phyloP scores from a whole-genome alignment of 2,888 invertebrate genomes.

The Macaria liturata region DNA sequence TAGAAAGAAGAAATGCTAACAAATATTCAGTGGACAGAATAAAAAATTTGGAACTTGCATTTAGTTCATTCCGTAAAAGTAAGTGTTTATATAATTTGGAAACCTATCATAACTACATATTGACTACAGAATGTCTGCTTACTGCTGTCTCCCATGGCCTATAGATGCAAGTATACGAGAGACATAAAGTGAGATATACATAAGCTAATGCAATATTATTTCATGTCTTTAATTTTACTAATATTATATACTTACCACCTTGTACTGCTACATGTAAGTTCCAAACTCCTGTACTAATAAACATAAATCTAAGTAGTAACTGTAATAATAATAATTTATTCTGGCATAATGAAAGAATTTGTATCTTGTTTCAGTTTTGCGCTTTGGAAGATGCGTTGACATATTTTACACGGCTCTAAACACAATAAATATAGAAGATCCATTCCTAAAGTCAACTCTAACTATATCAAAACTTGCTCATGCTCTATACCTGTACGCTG shows the following conservation, averaged over 20 bases:
- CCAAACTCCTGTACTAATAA: too few relatives aligned
- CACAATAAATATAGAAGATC: constrained; percentile 88
- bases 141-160: too few relatives aligned
- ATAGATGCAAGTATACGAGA: too few relatives aligned
- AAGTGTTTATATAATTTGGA: constrained; percentile 40
- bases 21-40: constrained; percentile 88
- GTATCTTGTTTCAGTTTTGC: constrained; percentile 89
- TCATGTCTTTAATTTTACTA: too few relatives aligned
- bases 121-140: too few relatives aligned
- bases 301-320: too few relatives aligned
- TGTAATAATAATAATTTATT: too few relatives aligned
- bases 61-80: constrained; percentile 95
- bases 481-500: constrained; percentile 91
- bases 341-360: constrained; percentile 5
- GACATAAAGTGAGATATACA: too few relatives aligned
- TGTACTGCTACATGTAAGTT: too few relatives aligned
- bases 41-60: constrained; percentile 91
- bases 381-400: constrained; percentile 93
- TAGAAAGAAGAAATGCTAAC: constrained; percentile 85
- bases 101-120: too few relatives aligned
- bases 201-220: too few relatives aligned
- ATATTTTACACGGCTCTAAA: constrained; percentile 89
- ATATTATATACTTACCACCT: too few relatives aligned
- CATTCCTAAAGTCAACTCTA: constrained; percentile 86
- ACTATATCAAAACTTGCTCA: constrained; percentile 91